Percentiles rank a stretch among this genome's conserved stretches.
Conservation (phyloP, 2,797 vertebrate species). For the Falco naumanni region DNA sequence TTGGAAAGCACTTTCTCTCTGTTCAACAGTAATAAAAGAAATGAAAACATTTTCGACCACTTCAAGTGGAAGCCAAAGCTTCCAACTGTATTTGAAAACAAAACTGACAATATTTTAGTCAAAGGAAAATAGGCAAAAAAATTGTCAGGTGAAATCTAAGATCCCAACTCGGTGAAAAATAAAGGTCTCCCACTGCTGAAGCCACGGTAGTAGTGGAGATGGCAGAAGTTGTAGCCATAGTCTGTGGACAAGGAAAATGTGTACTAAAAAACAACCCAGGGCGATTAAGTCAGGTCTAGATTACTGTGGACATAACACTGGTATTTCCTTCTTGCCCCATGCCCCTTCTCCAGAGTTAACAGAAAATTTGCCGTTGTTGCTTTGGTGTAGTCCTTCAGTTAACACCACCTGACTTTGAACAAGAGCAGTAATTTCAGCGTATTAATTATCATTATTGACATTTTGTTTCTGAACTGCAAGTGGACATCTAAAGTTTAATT, state of each 20-base stretch:
- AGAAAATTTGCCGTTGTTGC: neutral
- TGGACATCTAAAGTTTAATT: neutral
- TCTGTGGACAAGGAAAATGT: neutral
- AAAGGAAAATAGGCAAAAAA: neutral
- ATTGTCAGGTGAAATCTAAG: neutral
- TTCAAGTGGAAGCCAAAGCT: neutral
- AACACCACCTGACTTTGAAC: neutral
- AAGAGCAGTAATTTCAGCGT: neutral
- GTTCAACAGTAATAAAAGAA: neutral
- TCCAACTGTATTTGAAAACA: neutral
- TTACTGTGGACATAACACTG: neutral
- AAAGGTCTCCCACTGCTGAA: neutral
- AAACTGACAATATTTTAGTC: neutral
- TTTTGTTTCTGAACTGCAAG: neutral
- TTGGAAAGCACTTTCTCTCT: neutral
- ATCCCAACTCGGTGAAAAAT: neutral
- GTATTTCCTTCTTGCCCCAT: neutral
- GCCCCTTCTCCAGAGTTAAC: neutral
- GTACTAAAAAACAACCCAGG: neutral
- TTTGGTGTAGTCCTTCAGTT: neutral
- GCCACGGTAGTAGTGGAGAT: neutral
- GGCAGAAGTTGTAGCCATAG: neutral
- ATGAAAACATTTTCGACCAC: neutral
- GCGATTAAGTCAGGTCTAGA: neutral
- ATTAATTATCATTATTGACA: neutral